Evolutionary conservation across 1,140 invertebrate genomes (phyloP), one percentile per base, ranked within the genome.

Genomic region (Aphelenchoides avenae): DNA sequence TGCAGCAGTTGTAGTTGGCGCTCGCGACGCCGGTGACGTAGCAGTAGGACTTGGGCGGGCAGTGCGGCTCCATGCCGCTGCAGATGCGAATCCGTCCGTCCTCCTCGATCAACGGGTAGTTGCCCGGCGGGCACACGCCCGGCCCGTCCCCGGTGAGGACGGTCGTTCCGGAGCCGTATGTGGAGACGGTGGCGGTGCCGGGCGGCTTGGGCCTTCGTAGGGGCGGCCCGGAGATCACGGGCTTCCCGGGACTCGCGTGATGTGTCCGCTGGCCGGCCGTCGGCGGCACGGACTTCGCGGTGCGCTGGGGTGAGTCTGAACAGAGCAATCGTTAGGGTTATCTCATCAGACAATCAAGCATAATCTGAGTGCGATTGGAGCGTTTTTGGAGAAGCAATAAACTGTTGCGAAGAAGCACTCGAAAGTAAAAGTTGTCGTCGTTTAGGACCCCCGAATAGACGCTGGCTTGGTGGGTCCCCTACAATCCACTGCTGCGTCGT

Each of bases 21-120:
- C 53, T 66, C 22, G 72, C 72, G n/a, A 75, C 66, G 13, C 72
- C 72, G 6, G 72, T 75, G 7, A 77, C 71, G 39, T 76, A 75
- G 31, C 73, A 75, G 36, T 75, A 75, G 15, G 66, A 63, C 26
- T 75, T 62, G 3, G 73, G 74, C 11, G 73, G 73, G 44, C 73
- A 75, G 24, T 75, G 71, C 2, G 73, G 73, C 20, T 61, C 57
- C 29, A 75, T 44, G 13, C 71, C 73, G 52, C 75, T 75, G 52
- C 73, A 75, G 15, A 71, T 40, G 5, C 58, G 52, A 33, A 77
- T 40, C 37, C 49, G 41, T 15, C 71, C 72, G 1, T 24, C 30
- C 24, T 56, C 57, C 44, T 72, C 64, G 9, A 31, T 49, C 15
- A 60, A 41, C n/a, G 73, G 65, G n/a, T 58, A 51, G 46, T 77